Evolutionary conservation across 2,888 invertebrate species (phyloP).

Genomic region (Diabrotica balteata): DNA sequence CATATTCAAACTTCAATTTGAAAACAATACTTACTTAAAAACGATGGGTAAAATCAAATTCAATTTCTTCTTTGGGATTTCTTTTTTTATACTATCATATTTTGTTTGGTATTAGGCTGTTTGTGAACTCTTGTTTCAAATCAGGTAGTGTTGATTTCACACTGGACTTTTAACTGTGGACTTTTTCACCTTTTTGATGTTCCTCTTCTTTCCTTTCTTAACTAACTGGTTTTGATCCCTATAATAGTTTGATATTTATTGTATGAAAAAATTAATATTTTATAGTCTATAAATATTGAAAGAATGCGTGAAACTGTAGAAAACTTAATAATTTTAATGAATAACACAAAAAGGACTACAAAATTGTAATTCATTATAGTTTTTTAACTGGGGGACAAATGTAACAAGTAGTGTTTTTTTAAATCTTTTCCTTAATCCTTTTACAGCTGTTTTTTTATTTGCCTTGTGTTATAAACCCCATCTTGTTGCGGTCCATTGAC

Average conservation of each 20-base stretch:
- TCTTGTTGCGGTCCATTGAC: too few species aligned
- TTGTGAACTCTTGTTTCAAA: slow-evolving; percentile 72
- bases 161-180: slow-evolving; percentile 66
- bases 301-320: slow-evolving; percentile 72
- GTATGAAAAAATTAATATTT: slow-evolving; percentile 9
- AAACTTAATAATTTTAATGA: slow-evolving; percentile 87
- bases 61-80: slow-evolving; percentile 73
- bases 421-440: too few species aligned
- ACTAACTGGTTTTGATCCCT: slow-evolving; percentile 64
- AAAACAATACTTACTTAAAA: slow-evolving; percentile 64
- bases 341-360: slow-evolving; percentile 93
- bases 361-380: slow-evolving; percentile 64
- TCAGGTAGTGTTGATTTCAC: slow-evolving; percentile 69
- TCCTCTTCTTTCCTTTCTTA: slow-evolving; percentile 63
- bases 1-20: too few species aligned
- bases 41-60: slow-evolving; percentile 77
- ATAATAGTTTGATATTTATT: slow-evolving; percentile 34
- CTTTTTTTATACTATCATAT: slow-evolving; percentile 64
- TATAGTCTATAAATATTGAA: slow-evolving; percentile 66
- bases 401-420: too few species aligned
- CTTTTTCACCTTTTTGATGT: slow-evolving; percentile 68
- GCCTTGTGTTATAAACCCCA: too few species aligned
- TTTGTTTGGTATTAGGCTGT: slow-evolving; percentile 59
- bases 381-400: too few species aligned
- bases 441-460: too few species aligned